These are phyloP conservation scores for Trinorchestia longiramus DNA, from an alignment of 1,140 invertebrate genomes.

Conservation along the genomic window DNA sequence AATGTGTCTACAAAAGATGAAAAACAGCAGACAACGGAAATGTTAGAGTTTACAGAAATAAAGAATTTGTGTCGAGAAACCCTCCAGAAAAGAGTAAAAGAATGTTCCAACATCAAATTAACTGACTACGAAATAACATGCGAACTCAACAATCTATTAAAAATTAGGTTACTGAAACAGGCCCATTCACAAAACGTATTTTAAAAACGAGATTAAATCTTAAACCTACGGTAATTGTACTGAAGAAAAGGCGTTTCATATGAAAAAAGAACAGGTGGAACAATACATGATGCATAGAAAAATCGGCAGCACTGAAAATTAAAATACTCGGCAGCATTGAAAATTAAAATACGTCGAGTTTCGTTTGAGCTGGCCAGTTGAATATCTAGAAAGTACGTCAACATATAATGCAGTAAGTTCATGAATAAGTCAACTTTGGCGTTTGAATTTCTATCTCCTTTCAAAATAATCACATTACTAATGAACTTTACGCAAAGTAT, in stretches of 20 bases:
- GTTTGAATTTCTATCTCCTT: not conserved
- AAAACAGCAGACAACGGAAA: not conserved
- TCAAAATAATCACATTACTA: not conserved
- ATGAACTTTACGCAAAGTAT: not conserved
- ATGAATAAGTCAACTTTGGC: not conserved
- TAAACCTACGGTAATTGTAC: not conserved
- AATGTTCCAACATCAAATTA: not conserved
- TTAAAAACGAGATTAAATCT: not conserved
- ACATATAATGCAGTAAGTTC: not conserved
- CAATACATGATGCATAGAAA: not conserved
- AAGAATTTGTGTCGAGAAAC: not conserved
- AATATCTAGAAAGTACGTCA: not conserved
- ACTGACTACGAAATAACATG: not conserved
- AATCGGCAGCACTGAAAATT: no score
- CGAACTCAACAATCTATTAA: not conserved
- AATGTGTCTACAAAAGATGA: not conserved
- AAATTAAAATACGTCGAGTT: not conserved
- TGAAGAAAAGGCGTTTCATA: not conserved
- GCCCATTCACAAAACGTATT: not conserved
- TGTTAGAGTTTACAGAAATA: not conserved
- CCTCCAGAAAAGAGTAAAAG: not conserved
- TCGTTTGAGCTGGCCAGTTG: not conserved
- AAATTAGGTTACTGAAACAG: not conserved
- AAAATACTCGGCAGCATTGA: no score
- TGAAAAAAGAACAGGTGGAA: no score